phyloP scores from a whole-genome alignment of 1,140 invertebrate species.

The Geopemphigus sp. region DNA sequence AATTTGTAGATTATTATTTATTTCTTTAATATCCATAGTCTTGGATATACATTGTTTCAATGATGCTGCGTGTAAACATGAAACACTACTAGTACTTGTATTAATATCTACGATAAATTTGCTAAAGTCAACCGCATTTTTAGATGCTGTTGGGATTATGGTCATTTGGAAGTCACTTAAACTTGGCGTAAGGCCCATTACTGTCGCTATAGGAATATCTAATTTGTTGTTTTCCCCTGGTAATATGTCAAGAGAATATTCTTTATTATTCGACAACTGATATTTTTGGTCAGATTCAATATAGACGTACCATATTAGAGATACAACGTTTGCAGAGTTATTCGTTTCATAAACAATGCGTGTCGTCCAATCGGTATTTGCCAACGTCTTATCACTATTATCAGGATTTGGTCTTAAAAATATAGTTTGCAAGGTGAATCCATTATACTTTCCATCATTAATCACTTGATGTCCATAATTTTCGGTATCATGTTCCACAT shows the following conservation, averaged over 20 bases:
- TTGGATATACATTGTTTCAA: slow-evolving; percentile 21
- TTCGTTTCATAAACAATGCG: slow-evolving; percentile 69
- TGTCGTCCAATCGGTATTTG: slow-evolving; percentile 88
- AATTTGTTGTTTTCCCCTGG: not conserved
- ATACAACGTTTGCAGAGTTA: slow-evolving; percentile 58
- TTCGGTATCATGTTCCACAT: slow-evolving; percentile 88
- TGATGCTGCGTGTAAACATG: not conserved
- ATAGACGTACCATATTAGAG: slow-evolving; percentile 61
- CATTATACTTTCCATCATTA: slow-evolving; percentile 64
- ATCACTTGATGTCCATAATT: slow-evolving; percentile 92
- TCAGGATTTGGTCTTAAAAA: slow-evolving; percentile 81
- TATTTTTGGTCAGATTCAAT: slow-evolving; percentile 60
- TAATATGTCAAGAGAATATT: slow-evolving; percentile 3
- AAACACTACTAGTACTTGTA: slow-evolving; percentile 3
- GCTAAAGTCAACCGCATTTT: not conserved
- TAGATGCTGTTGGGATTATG: not conserved
- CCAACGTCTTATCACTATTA: slow-evolving; percentile 60
- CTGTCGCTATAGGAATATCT: not conserved
- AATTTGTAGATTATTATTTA: slow-evolving; percentile 10
- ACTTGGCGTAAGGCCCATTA: slow-evolving; percentile 9
- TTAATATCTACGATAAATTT: not conserved
- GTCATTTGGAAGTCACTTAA: slow-evolving; percentile 29
- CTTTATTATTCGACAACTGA: not conserved
- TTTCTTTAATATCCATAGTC: not conserved
- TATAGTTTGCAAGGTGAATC: slow-evolving; percentile 75